Conservation (phyloP, 2,797 vertebrate genomes). For the Cirrhinus molitorella region DNA sequence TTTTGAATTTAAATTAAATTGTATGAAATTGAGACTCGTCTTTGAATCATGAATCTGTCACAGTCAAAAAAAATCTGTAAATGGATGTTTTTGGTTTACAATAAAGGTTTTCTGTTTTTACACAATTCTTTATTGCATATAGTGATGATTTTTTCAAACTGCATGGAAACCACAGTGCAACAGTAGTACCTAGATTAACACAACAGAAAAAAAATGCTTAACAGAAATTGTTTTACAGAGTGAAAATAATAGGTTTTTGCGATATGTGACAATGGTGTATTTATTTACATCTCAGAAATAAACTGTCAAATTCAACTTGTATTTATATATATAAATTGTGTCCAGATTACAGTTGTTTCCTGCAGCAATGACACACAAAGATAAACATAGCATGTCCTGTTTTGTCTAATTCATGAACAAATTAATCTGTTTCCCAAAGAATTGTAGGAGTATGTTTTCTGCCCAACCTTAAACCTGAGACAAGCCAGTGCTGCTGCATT, state of each 20-base stretch:
- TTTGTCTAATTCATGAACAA: not conserved
- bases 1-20: not conserved
- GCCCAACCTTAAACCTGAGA: slow-evolving; percentile 84
- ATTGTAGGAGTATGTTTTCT: not conserved
- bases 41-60: not conserved
- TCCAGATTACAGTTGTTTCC: not conserved
- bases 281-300: not conserved
- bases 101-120: too few species aligned
- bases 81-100: not conserved
- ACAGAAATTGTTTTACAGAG: not conserved
- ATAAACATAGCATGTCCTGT: not conserved
- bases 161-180: not conserved
- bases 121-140: not conserved
- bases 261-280: not conserved
- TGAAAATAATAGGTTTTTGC: not conserved
- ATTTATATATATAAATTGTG: too few species aligned
- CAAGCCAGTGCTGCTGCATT: slow-evolving; percentile 91
- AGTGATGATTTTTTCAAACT: too few species aligned
- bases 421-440: not conserved
- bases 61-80: not conserved
- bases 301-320: not conserved
- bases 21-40: not conserved
- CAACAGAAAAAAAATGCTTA: too few species aligned
- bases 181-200: not conserved
- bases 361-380: not conserved